Evolutionary conservation across 2,113 vertebrate species (phyloP).

Genomic region (Emydocephalus ijimae): DNA sequence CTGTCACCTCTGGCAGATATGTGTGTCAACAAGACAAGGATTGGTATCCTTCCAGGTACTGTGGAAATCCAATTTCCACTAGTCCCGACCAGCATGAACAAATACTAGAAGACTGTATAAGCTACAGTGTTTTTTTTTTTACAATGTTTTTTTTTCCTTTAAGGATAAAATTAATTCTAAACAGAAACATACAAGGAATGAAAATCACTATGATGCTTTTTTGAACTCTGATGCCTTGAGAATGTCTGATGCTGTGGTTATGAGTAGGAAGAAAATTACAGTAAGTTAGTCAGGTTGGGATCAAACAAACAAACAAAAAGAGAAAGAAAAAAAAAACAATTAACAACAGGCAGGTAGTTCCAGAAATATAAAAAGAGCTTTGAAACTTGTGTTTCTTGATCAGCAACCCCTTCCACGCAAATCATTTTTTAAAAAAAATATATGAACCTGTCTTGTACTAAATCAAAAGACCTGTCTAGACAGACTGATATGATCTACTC

Average conservation of each 20-base stretch:
- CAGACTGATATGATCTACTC: not conserved
- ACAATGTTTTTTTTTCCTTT: not conserved
- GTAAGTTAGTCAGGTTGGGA: not conserved
- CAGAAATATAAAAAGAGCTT: not conserved
- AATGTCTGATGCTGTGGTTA: not conserved
- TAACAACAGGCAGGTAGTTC: not conserved
- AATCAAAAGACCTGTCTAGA: not conserved
- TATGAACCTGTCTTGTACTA: not conserved
- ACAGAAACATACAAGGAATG: not conserved
- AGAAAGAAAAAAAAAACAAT: not conserved
- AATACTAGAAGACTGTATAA: not conserved
- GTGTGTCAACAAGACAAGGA: not conserved
- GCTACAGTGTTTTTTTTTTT: not conserved
- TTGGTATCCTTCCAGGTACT: not conserved
- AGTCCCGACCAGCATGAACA: not conserved
- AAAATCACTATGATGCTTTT: accelerated
- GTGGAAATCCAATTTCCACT: not conserved
- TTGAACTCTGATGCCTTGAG: not conserved
- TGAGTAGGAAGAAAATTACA: not conserved
- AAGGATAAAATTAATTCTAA: not conserved
- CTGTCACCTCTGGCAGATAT: not conserved
- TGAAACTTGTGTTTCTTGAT: not conserved
- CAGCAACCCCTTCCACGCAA: not conserved
- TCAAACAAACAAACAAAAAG: not conserved
- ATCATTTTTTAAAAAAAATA: not conserved